Percentiles rank a stretch among this genome's conserved stretches.
These are phyloP conservation scores for Crenichthys baileyi DNA, from an alignment of 2,797 vertebrate species.

Conservation along the genomic window DNA sequence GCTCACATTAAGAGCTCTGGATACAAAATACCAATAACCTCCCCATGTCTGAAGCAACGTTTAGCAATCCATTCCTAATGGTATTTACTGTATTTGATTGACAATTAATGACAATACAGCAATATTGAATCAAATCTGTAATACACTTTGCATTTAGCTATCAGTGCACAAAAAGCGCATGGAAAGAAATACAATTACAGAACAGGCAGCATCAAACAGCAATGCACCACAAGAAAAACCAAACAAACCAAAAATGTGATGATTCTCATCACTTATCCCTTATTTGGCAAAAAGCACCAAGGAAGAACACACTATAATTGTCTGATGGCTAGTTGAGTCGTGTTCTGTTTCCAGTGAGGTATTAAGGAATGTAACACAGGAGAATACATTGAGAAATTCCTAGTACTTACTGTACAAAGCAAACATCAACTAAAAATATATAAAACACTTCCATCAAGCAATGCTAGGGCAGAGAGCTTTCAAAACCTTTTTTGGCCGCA, in stretches of 20 bases:
- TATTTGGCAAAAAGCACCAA: slow-evolving; percentile 83
- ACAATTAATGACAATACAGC: slow-evolving; percentile 57
- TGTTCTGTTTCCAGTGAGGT: slow-evolving; percentile 87
- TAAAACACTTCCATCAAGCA: slow-evolving; percentile 73
- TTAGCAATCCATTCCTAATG: slow-evolving; percentile 59
- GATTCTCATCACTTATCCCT: slow-evolving; percentile 70
- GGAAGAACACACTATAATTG: slow-evolving; percentile 65
- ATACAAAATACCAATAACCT: slow-evolving; percentile 71
- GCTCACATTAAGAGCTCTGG: slow-evolving; percentile 79
- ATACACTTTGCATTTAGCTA: slow-evolving; percentile 55
- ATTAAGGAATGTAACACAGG: slow-evolving; percentile 78
- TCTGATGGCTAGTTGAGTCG: slow-evolving; percentile 82
- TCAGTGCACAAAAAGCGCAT: slow-evolving; percentile 57
- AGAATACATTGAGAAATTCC: slow-evolving; percentile 72
- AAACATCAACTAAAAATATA: slow-evolving; percentile 73
- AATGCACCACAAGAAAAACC: slow-evolving; percentile 65
- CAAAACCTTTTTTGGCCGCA: slow-evolving; percentile 58
- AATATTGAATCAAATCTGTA: slow-evolving; percentile 50
- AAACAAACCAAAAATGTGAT: slow-evolving; percentile 55
- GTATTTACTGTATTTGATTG: slow-evolving; percentile 39
- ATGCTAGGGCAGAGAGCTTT: slow-evolving; percentile 69
- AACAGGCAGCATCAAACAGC: slow-evolving; percentile 53
- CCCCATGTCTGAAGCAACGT: slow-evolving; percentile 66
- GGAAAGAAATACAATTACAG: slow-evolving; percentile 62
- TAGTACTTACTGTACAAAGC: slow-evolving; percentile 73